Evolutionary conservation across 2,888 invertebrate genomes (phyloP).

Genomic region (Drosophila conformis): DNA sequence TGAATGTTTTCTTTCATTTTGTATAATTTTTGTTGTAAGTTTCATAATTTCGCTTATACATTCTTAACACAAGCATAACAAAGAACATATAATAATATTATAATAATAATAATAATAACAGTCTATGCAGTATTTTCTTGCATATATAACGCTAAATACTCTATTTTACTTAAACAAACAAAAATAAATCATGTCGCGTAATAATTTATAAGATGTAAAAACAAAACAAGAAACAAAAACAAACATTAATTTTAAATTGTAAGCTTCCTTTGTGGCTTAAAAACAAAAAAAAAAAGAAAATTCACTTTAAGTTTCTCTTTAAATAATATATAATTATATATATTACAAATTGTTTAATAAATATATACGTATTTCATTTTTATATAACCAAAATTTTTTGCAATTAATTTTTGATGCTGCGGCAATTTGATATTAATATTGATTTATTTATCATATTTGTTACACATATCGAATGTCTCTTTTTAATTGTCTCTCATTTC

Average conservation of each 20-base stretch:
- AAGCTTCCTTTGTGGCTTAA: conserved; percentile 57
- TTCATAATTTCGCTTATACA: conserved; percentile 50
- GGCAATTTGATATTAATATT: conserved; percentile 35
- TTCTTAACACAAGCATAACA: conserved; percentile 45
- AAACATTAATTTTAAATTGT: conserved; percentile 41
- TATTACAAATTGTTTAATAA: conserved; percentile 73
- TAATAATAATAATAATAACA: conserved; percentile 7
- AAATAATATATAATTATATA: conserved; percentile 67
- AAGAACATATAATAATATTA: conserved; percentile 8
- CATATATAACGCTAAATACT: conserved; percentile 62
- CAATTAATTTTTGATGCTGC: conserved; percentile 43
- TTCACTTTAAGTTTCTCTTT: conserved; percentile 70
- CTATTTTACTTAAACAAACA: conserved; percentile 37
- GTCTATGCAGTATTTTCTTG: conserved; percentile 78
- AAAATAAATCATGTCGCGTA: conserved; percentile 36
- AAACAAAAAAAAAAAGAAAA: conserved; percentile 21
- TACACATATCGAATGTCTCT: conserved; percentile 17
- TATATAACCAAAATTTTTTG: conserved; percentile 67
- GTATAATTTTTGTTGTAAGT: conserved; percentile 71
- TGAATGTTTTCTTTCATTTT: conserved; percentile 68
- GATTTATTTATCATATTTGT: conserved; percentile 20
- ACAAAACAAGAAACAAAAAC: conserved; percentile 12
- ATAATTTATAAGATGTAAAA: conserved; percentile 56
- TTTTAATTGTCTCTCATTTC: conserved; percentile 37
- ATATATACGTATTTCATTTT: conserved; percentile 74